Evolutionary conservation across 1,140 invertebrate species (phyloP), one percentile per base, ranked within the genome.

Genomic region (Papilio helenus): DNA sequence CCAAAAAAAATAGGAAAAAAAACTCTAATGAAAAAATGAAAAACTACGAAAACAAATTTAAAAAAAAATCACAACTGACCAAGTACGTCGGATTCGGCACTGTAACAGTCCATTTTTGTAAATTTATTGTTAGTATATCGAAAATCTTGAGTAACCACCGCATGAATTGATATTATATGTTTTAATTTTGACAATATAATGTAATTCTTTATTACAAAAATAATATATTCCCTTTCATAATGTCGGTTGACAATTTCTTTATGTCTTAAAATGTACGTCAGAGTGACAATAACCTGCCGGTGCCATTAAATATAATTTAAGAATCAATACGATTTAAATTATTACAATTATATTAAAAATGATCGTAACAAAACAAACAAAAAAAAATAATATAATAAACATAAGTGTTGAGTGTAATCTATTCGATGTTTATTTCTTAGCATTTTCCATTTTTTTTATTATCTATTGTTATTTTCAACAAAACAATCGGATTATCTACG

Each of bases 1-100:
- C 82, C 51, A 84, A 85, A 78, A 46, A 80, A 85, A 85, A 85
- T 72, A 84, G 72, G 14, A 16, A 82, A 72, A n/a, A 80, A 81
- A 83, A 81, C 29, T 7, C 76, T 81, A 81, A 83, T 81, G 82
- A 85, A 85, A 79, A 65, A 76, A 83, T 55, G 29, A 78, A 82
- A 76, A 81, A 82, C 51, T 81, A 79, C 79, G 61, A 83, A 82
- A 83, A 80, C 76, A 79, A 83, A 83, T 76, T 79, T 61, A 74
- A 77, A 58, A 77, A 58, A 80, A 82, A 81, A 82, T 81, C 68
- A 84, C 49, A 80, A 79, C 81, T 82, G 79, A 91, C 88, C 86
- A 26, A 84, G 80, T 77, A 82, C 80, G 72, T 88, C 83, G 34
- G 82, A 83, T 79, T 84, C 79, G 26, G 61, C 20, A 46, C 79